Base-by-base conservation (phyloP, 1,140 invertebrate species). In the Ganaspis sp. region DNA sequence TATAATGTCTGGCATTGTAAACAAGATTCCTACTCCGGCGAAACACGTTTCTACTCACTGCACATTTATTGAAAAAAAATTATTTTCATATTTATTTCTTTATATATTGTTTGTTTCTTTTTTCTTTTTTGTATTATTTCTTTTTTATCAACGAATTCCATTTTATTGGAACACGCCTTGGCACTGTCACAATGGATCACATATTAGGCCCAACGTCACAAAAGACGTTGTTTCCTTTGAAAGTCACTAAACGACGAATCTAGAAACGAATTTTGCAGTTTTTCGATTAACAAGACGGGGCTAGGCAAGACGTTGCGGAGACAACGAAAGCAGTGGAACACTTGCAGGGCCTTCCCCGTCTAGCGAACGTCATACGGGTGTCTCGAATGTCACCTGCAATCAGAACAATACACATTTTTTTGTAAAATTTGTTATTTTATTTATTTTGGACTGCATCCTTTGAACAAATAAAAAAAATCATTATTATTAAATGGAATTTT, bases 361-460 rank as follows among this genome's bases (percentile, higher is more conserved):
- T 77, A 85, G 86, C 85, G 87, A 88, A 70, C 87, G 88, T 89
- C 88, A 89, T 88, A 88, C 87, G 11, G 88, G 87, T 53, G 87
- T 88, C 75, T 89, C 87, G 72, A 88, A 88, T 1, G 86, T 88
- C 34, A 88, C 87, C 87, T 88, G 81, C 0, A 83, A 84, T 23
- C 9, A 3, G 38, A 45, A 34, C 26, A 45, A 42, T 34, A 34
- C 2, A 34, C n/a, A n/a, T n/a, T n/a, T n/a, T n/a, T n/a, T n/a
- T n/a, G n/a, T n/a, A n/a, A n/a, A n/a, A n/a, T n/a, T n/a, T n/a
- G n/a, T n/a, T n/a, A n/a, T n/a, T n/a, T n/a, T n/a, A n/a, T n/a
- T n/a, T n/a, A n/a, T n/a, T n/a, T n/a, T n/a, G n/a, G n/a, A n/a
- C n/a, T n/a, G n/a, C n/a, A n/a, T n/a, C n/a, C n/a, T n/a, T n/a